A percentile compares a stretch with the other conserved stretches of the same genome.
Conservation (phyloP, 2,113 vertebrate genomes). For the Pygoscelis adeliae region DNA sequence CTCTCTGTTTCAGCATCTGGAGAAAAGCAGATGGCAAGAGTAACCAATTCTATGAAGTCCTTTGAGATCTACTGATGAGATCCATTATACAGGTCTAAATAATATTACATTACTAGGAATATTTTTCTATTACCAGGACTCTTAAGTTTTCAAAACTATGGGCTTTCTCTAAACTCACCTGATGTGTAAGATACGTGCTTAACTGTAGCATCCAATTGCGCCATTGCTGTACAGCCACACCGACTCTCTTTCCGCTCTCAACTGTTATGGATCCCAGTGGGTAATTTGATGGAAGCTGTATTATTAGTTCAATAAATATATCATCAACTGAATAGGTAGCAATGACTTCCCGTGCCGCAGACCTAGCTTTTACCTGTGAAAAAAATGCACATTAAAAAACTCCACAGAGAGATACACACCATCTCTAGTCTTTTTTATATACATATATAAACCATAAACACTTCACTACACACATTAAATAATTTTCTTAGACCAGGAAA, state of each 20-base stretch:
- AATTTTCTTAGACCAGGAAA: neutral
- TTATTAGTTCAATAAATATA: slow-evolving; percentile 96
- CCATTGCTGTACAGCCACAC: slow-evolving; percentile 97
- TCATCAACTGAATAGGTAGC: slow-evolving; percentile 96
- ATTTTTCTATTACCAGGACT: neutral
- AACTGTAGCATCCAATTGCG: slow-evolving; percentile 98
- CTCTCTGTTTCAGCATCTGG: neutral
- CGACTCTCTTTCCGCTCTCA: slow-evolving; percentile 94
- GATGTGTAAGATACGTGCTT: slow-evolving; percentile 96
- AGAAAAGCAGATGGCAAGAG: neutral
- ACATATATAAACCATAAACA: neutral
- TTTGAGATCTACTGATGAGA: neutral
- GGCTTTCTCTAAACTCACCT: slow-evolving; percentile 72
- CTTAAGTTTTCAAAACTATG: neutral
- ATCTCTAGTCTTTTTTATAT: neutral
- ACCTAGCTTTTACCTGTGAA: slow-evolving; percentile 91
- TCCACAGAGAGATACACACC: neutral
- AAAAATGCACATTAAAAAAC: neutral
- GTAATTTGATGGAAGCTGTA: slow-evolving; percentile 93
- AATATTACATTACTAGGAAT: neutral
- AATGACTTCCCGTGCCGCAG: slow-evolving; percentile 92
- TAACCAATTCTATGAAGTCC: neutral
- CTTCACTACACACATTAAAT: neutral
- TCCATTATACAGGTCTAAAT: neutral
- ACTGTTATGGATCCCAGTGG: slow-evolving; percentile 92